phyloP scores from a whole-genome alignment of 37 sponge, comb jelly and placozoan genomes.

The Cladorhizidae sp. region DNA sequence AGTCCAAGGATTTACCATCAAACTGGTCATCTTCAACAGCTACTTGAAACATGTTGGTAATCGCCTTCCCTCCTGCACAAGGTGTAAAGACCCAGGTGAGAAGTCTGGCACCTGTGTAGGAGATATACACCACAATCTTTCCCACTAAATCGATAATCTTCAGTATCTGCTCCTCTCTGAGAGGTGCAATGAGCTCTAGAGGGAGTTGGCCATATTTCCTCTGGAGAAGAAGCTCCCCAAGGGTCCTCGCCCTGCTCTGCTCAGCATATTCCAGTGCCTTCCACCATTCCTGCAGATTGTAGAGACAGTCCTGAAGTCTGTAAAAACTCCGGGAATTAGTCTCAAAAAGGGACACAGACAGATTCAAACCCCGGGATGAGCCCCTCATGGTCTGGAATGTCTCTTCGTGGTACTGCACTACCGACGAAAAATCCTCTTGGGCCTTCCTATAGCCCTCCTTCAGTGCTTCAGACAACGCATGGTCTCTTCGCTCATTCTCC shows the following conservation, averaged over 20 bases:
- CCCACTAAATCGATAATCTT: slow-evolving; percentile 14
- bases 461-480: not conserved
- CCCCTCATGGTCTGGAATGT: slow-evolving; percentile 62
- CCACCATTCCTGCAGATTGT: slow-evolving; percentile 34
- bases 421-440: slow-evolving; percentile 34
- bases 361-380: slow-evolving; percentile 46
- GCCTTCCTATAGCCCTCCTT: slow-evolving; percentile 23
- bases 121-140: slow-evolving; percentile 41
- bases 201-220: slow-evolving; percentile 23
- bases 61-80: not conserved
- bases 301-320: slow-evolving; percentile 58
- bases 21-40: slow-evolving; percentile 49
- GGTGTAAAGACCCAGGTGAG: slow-evolving; percentile 64
- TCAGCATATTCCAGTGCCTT: slow-evolving; percentile 68
- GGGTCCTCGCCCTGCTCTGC: slow-evolving; percentile 62
- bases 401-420: slow-evolving; percentile 43
- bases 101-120: slow-evolving; percentile 56
- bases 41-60: slow-evolving; percentile 42
- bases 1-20: slow-evolving; percentile 59
- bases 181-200: slow-evolving; percentile 33
- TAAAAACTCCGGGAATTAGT: slow-evolving; percentile 69
- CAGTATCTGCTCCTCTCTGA: slow-evolving; percentile 33
- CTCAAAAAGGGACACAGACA: slow-evolving; percentile 74
- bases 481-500: not conserved
- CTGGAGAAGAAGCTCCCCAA: slow-evolving; percentile 70